Evolutionary conservation across 2,797 vertebrate genomes (phyloP).

Genomic region (Phrynocephalus guinanensis): DNA sequence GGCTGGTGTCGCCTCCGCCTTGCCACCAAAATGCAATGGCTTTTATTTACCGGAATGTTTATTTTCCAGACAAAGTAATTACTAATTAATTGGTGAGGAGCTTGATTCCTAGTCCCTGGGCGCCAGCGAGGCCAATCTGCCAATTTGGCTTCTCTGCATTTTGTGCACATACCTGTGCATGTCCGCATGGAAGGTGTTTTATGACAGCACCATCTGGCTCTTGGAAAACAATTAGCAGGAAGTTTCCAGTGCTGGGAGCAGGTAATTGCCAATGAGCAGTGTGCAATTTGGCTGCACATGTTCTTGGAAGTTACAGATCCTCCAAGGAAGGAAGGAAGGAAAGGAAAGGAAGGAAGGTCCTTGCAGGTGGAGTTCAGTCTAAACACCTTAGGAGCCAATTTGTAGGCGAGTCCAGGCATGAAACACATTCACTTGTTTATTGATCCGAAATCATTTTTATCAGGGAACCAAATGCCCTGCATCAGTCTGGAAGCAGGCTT

Average conservation of each 20-base stretch:
- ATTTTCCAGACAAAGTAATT: constrained; percentile 50
- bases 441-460: not conserved
- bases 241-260: constrained; percentile 27
- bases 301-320: not conserved
- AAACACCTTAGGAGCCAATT: not conserved
- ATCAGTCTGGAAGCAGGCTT: no score
- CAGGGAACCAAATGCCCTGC: no score
- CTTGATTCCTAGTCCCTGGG: not conserved
- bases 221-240: not conserved
- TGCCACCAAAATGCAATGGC: accelerated
- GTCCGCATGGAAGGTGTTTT: accelerated
- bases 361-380: not conserved
- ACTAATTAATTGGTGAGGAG: not conserved
- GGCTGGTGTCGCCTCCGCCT: accelerated
- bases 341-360: not conserved
- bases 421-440: no score
- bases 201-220: constrained; percentile 37
- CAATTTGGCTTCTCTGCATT: not conserved
- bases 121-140: not conserved
- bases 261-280: constrained; percentile 39
- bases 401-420: not conserved
- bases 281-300: constrained; percentile 5
- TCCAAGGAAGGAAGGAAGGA: not conserved
- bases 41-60: constrained; percentile 42
- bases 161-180: not conserved